These are phyloP conservation scores for Steinernema khuongi DNA, from an alignment of 1,140 invertebrate genomes.

Conservation along the genomic window DNA sequence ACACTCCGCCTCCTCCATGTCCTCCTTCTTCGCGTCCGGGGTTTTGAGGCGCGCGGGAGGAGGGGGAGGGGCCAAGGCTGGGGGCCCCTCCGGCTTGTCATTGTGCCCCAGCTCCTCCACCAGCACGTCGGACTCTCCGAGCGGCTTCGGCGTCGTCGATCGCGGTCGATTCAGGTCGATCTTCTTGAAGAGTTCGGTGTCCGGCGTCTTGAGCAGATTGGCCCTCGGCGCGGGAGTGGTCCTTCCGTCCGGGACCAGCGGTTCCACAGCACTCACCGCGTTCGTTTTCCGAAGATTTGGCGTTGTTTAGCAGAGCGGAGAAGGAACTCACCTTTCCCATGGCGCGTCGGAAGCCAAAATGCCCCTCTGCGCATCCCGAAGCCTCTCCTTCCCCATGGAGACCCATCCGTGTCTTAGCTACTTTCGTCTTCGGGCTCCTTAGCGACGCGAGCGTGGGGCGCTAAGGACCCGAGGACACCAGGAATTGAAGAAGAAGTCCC, in stretches of 20 bases:
- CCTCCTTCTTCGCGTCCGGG: not conserved
- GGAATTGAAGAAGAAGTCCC: too few species aligned
- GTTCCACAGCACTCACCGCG: not conserved
- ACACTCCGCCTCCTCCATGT: not conserved
- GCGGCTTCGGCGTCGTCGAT: not conserved
- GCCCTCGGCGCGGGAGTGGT: not conserved
- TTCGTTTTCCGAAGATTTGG: not conserved
- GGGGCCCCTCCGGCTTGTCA: not conserved
- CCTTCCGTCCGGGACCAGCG: not conserved
- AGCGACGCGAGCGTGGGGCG: too few species aligned
- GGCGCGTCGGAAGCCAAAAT: not conserved
- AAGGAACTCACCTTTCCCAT: constrained; percentile 12
- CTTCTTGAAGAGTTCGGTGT: not conserved
- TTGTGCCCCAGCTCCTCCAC: not conserved
- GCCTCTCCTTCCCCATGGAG: not conserved
- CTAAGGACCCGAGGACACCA: too few species aligned
- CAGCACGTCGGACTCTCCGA: not conserved
- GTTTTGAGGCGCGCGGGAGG: not conserved
- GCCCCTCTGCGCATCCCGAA: too few species aligned
- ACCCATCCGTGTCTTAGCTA: too few species aligned
- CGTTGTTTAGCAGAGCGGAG: not conserved
- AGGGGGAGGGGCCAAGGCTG: not conserved
- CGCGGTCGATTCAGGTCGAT: not conserved
- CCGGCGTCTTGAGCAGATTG: not conserved
- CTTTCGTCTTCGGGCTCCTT: too few species aligned